Evolutionary conservation across 64 coral and sea anemone genomes (phyloP).

Genomic region (Stylophora pistillata): DNA sequence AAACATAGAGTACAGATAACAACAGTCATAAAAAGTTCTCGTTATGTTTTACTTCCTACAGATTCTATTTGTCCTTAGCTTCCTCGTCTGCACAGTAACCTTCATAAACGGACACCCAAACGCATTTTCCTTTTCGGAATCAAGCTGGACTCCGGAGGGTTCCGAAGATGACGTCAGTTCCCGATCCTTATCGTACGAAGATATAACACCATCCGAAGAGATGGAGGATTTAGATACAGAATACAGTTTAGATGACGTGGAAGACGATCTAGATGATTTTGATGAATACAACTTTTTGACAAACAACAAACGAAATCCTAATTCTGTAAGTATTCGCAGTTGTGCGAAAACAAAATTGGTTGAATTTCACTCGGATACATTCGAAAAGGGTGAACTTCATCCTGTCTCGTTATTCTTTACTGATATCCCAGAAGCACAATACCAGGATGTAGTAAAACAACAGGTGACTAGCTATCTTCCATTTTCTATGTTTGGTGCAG

Average conservation of each 20-base stretch:
- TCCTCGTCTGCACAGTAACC: background rate
- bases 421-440: too few species aligned
- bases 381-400: too few species aligned
- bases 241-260: background rate
- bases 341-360: background rate
- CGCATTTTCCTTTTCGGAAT: background rate
- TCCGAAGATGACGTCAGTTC: slow-evolving; percentile 13
- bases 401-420: too few species aligned
- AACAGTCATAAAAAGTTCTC: background rate
- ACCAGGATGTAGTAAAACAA: too few species aligned
- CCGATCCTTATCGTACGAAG: background rate
- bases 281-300: background rate
- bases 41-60: background rate
- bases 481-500: too few species aligned
- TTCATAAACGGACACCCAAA: background rate
- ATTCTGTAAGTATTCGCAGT: slow-evolving; percentile 20
- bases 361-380: background rate
- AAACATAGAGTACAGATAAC: background rate
- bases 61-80: background rate
- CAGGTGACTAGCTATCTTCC: too few species aligned
- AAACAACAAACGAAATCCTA: slow-evolving; percentile 32
- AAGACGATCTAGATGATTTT: background rate
- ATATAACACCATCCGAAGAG: background rate
- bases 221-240: background rate
- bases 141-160: background rate